phyloP scores from a whole-genome alignment of 2,888 invertebrate species.

The Polymixis flavicincta region DNA sequence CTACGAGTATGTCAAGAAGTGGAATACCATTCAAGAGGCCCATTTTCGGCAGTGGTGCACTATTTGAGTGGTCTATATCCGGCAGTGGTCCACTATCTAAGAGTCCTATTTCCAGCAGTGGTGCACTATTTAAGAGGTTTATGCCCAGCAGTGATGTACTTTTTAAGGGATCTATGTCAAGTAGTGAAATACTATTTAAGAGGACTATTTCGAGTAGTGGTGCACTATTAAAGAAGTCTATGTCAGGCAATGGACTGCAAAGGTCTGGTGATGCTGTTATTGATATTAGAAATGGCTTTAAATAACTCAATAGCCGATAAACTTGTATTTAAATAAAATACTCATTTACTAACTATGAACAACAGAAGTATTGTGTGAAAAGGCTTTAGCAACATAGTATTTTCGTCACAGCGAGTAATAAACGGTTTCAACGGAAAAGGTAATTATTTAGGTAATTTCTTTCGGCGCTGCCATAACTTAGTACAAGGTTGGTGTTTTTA shows the following conservation, averaged over 20 bases:
- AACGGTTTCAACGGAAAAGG: slow-evolving; percentile 30
- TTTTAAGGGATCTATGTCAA: no score
- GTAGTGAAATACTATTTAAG: no score
- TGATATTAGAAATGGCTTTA: no score
- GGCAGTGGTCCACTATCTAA: no score
- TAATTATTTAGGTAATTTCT: slow-evolving; percentile 45
- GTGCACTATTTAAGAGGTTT: neutral
- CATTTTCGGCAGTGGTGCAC: neutral
- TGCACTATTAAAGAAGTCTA: no score
- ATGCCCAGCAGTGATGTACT: no score
- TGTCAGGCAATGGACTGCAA: no score
- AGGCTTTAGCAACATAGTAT: no score
- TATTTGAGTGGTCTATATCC: neutral
- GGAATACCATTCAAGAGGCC: neutral
- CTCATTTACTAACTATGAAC: no score
- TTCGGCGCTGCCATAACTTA: slow-evolving; percentile 28
- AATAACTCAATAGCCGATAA: neutral
- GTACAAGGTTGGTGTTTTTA: slow-evolving; percentile 1
- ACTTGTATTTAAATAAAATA: neutral
- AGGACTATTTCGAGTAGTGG: no score
- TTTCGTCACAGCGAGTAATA: slow-evolving; percentile 38
- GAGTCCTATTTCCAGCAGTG: neutral
- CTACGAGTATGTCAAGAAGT: neutral
- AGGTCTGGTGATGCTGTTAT: no score
- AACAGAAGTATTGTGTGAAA: no score